These are phyloP conservation scores for Polyodon spathula DNA, from an alignment of 2,113 vertebrate species.

Conservation along the genomic window DNA sequence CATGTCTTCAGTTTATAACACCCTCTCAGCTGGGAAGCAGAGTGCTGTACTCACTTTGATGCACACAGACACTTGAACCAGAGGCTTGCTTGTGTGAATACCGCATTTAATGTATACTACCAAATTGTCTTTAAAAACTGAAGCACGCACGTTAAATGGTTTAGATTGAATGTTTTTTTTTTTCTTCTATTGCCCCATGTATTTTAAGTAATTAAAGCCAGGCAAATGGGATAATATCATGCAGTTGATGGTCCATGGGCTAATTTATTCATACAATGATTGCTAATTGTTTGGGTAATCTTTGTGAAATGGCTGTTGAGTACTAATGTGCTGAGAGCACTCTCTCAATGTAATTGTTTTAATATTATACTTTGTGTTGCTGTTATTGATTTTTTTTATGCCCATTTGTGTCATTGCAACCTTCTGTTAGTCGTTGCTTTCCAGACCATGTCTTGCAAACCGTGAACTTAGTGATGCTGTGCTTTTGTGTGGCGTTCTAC, in stretches of 20 bases:
- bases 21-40: too few relatives aligned
- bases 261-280: background rate
- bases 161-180: too few relatives aligned
- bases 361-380: background rate
- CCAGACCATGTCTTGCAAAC: too few relatives aligned
- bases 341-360: background rate
- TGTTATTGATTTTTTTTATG: background rate
- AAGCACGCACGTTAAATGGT: too few relatives aligned
- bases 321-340: background rate
- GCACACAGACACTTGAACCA: too few relatives aligned
- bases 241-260: background rate
- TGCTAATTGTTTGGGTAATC: slow-evolving; percentile 4
- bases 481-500: too few relatives aligned
- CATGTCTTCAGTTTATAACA: too few relatives aligned
- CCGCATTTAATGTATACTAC: too few relatives aligned
- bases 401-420: background rate
- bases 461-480: too few relatives aligned
- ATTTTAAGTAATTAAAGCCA: background rate
- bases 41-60: too few relatives aligned
- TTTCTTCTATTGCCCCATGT: background rate
- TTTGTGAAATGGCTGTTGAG: slow-evolving; percentile 1
- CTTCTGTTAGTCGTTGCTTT: background rate
- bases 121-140: too few relatives aligned
- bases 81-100: too few relatives aligned
- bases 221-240: background rate